Evolutionary conservation across 1,140 invertebrate species (phyloP).

Genomic region (Arctopsyche grandis): DNA sequence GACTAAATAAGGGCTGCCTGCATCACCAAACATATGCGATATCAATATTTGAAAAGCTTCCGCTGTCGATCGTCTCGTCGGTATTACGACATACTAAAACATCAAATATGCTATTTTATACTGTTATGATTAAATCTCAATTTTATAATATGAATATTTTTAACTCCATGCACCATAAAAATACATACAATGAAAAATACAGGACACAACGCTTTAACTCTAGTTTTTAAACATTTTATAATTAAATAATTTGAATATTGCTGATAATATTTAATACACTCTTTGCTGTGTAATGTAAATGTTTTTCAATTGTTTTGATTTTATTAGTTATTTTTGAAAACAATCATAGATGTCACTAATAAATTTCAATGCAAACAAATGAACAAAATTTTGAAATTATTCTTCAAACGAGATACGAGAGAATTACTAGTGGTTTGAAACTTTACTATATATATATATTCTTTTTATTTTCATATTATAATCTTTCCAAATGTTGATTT

Average conservation of each 20-base stretch:
- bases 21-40: constrained; percentile 93
- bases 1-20: constrained; percentile 92
- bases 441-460: no score
- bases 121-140: constrained; percentile 4
- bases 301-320: not conserved
- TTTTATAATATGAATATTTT: not conserved
- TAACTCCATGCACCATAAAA: constrained; percentile 12
- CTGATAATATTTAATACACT: not conserved
- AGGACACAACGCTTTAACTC: no score
- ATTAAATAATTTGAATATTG: not conserved
- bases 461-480: no score
- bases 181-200: constrained; percentile 30
- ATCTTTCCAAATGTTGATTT: constrained; percentile 1
- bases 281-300: constrained; percentile 5
- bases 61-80: constrained; percentile 89
- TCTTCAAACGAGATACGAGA: constrained; percentile 28
- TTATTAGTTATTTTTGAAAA: constrained; percentile 4
- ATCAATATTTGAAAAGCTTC: constrained; percentile 96
- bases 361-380: constrained; percentile 12
- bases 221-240: no score
- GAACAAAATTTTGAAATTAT: not conserved
- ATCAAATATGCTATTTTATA: constrained; percentile 55
- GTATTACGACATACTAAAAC: constrained; percentile 89
- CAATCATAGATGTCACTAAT: constrained; percentile 29
- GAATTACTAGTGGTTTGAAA: constrained; percentile 29